A percentile compares a stretch with the other conserved stretches of the same genome.
Conservation (phyloP, 2,888 invertebrate genomes). For the Leptopilina syphax region DNA sequence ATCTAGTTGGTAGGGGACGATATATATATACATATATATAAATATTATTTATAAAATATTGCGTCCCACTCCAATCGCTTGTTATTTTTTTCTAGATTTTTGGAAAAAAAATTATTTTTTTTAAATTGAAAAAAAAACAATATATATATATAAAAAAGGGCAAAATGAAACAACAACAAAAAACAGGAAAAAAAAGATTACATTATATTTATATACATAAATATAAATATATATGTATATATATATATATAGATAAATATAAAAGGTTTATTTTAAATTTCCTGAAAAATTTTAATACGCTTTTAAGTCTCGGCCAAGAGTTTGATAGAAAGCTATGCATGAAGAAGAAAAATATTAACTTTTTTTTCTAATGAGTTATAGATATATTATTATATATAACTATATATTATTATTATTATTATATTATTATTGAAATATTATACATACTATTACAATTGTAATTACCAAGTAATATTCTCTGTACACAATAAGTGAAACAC, state of each 20-base stretch:
- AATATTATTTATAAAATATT: no score
- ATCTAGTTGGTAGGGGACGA: constrained; percentile 71
- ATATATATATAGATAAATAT: constrained; percentile 49
- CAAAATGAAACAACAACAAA: no score
- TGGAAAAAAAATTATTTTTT: no score
- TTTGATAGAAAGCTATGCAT: constrained; percentile 70
- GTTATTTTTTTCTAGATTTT: constrained; percentile 11
- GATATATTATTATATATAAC: constrained; percentile 53
- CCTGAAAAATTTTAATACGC: constrained; percentile 65
- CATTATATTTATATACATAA: no score
- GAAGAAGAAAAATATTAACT: constrained; percentile 55
- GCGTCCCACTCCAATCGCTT: constrained; percentile 64
- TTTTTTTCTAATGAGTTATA: constrained; percentile 70
- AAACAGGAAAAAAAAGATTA: constrained; percentile 7
- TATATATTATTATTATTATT: constrained; percentile 25
- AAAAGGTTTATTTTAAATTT: constrained; percentile 59
- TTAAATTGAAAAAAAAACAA: no score
- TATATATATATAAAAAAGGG: no score
- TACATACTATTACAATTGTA: constrained; percentile 63
- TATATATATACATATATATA: constrained; percentile 56
- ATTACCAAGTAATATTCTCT: constrained; percentile 69
- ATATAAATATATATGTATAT: no score
- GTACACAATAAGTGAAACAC: constrained; percentile 66
- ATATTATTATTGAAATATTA: constrained; percentile 27
- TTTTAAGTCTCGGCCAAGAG: constrained; percentile 65